A percentile compares a stretch with the other conserved stretches of the same genome.
Conservation (phyloP, 2,888 invertebrate species). For the Anoplius nigerrimus region DNA sequence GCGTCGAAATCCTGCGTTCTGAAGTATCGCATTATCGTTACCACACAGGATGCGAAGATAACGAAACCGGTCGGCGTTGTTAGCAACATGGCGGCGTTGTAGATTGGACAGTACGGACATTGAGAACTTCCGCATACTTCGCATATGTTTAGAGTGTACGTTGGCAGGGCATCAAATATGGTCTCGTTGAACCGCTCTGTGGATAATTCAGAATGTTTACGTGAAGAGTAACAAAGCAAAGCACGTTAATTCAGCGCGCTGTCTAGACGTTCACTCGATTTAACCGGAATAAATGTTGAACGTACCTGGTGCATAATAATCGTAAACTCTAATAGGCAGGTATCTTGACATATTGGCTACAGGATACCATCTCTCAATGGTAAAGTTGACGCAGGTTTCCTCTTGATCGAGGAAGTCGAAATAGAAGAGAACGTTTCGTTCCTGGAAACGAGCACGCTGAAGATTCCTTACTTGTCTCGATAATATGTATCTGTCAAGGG, state of each 20-base stretch:
- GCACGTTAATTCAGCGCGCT: too few relatives aligned
- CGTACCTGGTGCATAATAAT: constrained; percentile 96
- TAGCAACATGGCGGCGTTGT: constrained; percentile 80
- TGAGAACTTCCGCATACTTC: constrained; percentile 96
- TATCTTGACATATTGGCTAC: constrained; percentile 97
- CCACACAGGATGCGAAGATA: constrained; percentile 51
- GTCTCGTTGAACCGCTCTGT: constrained; percentile 94
- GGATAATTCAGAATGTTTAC: constrained; percentile 12
- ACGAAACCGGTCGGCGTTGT: constrained; percentile 62
- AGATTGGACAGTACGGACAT: constrained; percentile 93
- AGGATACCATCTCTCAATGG: constrained; percentile 95
- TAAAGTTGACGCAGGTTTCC: constrained; percentile 93
- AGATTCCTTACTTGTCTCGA: constrained; percentile 87
- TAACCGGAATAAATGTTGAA: constrained; percentile 19
- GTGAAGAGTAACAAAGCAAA: not conserved
- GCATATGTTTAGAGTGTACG: constrained; percentile 92
- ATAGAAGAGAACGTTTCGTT: constrained; percentile 92
- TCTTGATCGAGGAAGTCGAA: constrained; percentile 91
- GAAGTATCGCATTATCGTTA: constrained; percentile 58
- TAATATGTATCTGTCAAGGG: constrained; percentile 88
- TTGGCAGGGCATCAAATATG: constrained; percentile 90
- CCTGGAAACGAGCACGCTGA: constrained; percentile 88
- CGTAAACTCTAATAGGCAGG: constrained; percentile 92
- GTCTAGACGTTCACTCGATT: not conserved
- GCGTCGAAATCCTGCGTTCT: constrained; percentile 61